Evolutionary conservation across 2,113 vertebrate species (phyloP).

Genomic region (Talpa occidentalis): DNA sequence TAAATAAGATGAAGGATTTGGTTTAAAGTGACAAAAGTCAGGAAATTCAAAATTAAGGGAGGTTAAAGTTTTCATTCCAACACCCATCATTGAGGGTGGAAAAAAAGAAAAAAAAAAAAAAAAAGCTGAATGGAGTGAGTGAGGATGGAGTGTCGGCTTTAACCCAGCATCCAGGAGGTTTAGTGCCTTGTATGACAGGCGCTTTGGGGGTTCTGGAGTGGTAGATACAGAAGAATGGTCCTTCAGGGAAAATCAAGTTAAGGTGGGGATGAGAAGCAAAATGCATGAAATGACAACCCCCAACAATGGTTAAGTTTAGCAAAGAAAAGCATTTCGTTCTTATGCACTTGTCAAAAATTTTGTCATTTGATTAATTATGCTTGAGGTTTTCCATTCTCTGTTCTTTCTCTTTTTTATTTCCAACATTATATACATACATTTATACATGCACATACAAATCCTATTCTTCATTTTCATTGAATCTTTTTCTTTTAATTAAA

Average conservation of each 20-base stretch:
- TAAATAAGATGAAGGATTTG: conserved; percentile 7
- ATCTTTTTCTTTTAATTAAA: conserved; percentile 44
- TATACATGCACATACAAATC: neutral
- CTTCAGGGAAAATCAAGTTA: neutral
- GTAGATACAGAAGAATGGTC: neutral
- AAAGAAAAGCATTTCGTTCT: conserved; percentile 33
- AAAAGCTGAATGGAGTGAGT: neutral
- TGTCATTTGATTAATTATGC: conserved; percentile 17
- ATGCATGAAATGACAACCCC: neutral
- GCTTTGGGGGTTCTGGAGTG: neutral
- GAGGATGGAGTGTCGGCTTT: neutral
- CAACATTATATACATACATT: neutral
- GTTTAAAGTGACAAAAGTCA: conserved; percentile 63
- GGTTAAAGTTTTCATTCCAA: neutral
- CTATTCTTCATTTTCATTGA: conserved; percentile 16
- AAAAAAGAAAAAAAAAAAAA: neutral
- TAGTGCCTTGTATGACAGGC: neutral
- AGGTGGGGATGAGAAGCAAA: neutral
- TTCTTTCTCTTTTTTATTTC: conserved; percentile 20
- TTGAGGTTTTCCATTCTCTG: neutral
- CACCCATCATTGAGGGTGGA: neutral
- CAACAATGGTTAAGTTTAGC: neutral
- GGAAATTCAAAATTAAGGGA: conserved; percentile 56
- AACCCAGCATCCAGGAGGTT: conserved; percentile 1
- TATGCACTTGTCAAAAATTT: neutral